Base-by-base conservation (phyloP, 37 sponge, comb jelly and placozoan genomes). In the Theonella swinhoei region DNA sequence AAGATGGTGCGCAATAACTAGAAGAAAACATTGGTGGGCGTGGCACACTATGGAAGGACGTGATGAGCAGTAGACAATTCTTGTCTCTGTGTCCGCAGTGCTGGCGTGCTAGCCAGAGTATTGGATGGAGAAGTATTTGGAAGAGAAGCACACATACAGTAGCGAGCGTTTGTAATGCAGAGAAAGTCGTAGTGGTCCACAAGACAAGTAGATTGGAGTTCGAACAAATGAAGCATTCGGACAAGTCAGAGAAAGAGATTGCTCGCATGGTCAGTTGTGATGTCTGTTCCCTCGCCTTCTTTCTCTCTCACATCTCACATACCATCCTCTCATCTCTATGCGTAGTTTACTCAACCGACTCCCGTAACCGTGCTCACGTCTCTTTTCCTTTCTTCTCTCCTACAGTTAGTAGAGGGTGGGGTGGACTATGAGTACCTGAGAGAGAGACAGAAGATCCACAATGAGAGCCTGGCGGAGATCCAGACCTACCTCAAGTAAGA, bases 151-250 rank as follows among this genome's bases (percentile, higher is more conserved):
- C n/a, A n/a, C n/a, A n/a, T n/a, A n/a, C n/a, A n/a, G n/a, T n/a
- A n/a, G n/a, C n/a, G n/a, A n/a, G n/a, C n/a, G n/a, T n/a, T n/a
- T n/a, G n/a, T n/a, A n/a, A n/a, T n/a, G n/a, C n/a, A n/a, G n/a
- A n/a, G n/a, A 70, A 41, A 38, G 79, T 91, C 9, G 33, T 91
- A 39, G 70, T 91, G 1, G 43, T 91, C 9, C 42, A 82, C 34
- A 91, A 91, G 80, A 87, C 80, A 14, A 87, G 78, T 35, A 70
- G 91, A 0, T 42, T 87, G 42, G 82, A 87, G 31, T 91, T 58
- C 35, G 87, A 91, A 78, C 63, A 62, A 43, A 75, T 37, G 76
- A 70, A 25, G 33, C 34, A 37, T 1, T 20, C 23, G 17, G 24
- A 31, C 34, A 64, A 74, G 36, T 64, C 83, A 5, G 68, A 73